A percentile compares a stretch with the other conserved stretches of the same genome.
These are phyloP conservation scores for Leptopilina myrica DNA, from an alignment of 2,888 invertebrate genomes.

Conservation along the genomic window DNA sequence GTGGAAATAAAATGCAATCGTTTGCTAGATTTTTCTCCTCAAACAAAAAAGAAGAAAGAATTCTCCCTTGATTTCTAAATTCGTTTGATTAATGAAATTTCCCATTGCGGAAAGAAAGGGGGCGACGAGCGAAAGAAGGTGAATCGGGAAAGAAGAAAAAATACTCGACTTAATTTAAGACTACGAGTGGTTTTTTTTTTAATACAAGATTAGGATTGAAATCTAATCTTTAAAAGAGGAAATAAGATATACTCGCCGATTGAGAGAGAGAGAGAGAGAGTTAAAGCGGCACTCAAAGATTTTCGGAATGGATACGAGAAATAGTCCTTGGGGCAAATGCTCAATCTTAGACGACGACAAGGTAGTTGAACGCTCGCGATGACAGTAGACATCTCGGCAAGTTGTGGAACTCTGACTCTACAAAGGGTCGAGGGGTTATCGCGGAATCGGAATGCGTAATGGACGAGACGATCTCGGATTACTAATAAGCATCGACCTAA, in stretches of 20 bases:
- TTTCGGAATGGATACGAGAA: conserved; percentile 18
- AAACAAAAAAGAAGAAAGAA: no score
- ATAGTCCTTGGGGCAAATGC: conserved; percentile 48
- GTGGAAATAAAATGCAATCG: no score
- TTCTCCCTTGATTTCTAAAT: background rate
- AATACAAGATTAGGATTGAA: conserved; percentile 4
- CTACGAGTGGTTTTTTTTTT: background rate
- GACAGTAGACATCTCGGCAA: conserved; percentile 64
- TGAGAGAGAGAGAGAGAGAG: conserved; percentile 3
- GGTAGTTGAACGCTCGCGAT: conserved; percentile 61
- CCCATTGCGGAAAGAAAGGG: background rate
- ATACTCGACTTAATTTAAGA: background rate
- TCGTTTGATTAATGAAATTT: no score
- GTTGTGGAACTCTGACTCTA: conserved; percentile 55
- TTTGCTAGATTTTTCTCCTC: no score
- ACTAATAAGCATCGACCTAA: conserved; percentile 69
- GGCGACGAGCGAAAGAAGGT: background rate
- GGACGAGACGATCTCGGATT: conserved; percentile 71
- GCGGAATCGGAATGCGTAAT: conserved; percentile 74
- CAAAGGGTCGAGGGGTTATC: conserved; percentile 67
- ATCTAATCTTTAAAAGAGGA: conserved; percentile 32
- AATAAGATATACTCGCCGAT: conserved; percentile 14
- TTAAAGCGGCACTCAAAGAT: conserved; percentile 29
- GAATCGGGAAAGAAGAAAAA: background rate
- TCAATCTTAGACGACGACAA: conserved; percentile 65